Conservation (phyloP, 2,113 vertebrate species). For the Cynocephalus volans region DNA sequence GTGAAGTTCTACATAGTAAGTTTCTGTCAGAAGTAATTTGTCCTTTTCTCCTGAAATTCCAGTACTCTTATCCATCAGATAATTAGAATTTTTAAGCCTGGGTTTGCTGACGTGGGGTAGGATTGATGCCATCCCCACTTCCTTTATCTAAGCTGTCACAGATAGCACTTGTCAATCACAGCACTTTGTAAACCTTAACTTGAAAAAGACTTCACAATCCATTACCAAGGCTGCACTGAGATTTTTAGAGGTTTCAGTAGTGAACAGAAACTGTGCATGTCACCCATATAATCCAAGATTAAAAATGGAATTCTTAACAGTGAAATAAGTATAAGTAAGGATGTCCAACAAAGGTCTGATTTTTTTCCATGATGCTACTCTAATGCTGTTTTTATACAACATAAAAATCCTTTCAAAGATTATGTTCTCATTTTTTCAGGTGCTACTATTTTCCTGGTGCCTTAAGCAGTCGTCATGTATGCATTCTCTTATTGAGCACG, state of each 20-base stretch:
- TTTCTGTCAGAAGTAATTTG: conserved; percentile 32
- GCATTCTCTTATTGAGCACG: not conserved
- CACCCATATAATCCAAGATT: not conserved
- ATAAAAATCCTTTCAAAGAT: not conserved
- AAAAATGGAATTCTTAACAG: conserved; percentile 29
- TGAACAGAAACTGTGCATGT: not conserved
- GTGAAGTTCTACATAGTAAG: not conserved
- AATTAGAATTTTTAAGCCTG: not conserved
- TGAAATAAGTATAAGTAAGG: not conserved
- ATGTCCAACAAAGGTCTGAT: not conserved
- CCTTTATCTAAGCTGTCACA: conserved; percentile 2
- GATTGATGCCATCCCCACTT: not conserved
- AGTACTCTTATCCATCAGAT: conserved; percentile 20
- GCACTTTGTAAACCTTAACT: not conserved
- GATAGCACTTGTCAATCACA: not conserved
- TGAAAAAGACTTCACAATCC: not conserved
- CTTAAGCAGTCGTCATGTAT: not conserved
- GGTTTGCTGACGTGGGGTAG: not conserved
- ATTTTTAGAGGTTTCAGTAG: not conserved
- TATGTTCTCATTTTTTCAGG: not conserved
- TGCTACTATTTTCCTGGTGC: not conserved
- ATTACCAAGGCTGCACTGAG: not conserved
- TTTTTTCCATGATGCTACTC: not conserved
- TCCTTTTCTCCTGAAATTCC: conserved; percentile 28
- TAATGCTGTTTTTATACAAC: not conserved